Percentiles rank a stretch among this genome's conserved stretches.
Evolutionary conservation across 2,797 vertebrate species (phyloP).

Genomic region (Hyperoplus immaculatus): DNA sequence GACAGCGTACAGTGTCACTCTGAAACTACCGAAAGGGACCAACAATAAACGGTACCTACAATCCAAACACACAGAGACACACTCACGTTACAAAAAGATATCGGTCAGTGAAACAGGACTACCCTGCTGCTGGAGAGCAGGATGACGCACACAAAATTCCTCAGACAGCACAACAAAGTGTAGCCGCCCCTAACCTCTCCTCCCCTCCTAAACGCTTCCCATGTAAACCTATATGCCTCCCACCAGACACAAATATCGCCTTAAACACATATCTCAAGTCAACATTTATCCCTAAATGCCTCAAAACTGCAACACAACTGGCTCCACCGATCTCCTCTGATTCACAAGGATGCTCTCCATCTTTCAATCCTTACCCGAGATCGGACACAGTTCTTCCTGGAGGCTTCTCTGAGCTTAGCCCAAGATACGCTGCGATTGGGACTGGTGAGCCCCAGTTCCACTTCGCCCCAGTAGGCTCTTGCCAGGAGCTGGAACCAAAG

Average conservation of each 20-base stretch:
- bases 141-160: constrained; percentile 80
- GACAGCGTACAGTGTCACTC: constrained; percentile 35
- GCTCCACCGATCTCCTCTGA: neutral
- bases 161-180: constrained; percentile 68
- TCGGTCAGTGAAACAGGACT: constrained; percentile 73
- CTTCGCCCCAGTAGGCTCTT: constrained; percentile 83
- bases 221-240: constrained; percentile 63
- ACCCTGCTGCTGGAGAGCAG: constrained; percentile 61
- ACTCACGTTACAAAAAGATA: constrained; percentile 58
- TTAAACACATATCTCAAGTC: constrained; percentile 21
- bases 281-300: neutral
- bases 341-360: constrained; percentile 39
- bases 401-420: constrained; percentile 78
- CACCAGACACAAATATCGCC: constrained; percentile 37
- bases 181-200: constrained; percentile 54
- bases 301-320: neutral
- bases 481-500: constrained; percentile 86
- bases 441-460: constrained; percentile 80
- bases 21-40: constrained; percentile 33
- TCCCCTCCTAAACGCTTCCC: constrained; percentile 38
- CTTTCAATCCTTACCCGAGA: constrained; percentile 78
- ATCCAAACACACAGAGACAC: constrained; percentile 52
- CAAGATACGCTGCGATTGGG: constrained; percentile 76
- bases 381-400: constrained; percentile 77
- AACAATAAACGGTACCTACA: constrained; percentile 69